phyloP scores from a whole-genome alignment of 1,140 invertebrate genomes.

The Papilio polyxenes region DNA sequence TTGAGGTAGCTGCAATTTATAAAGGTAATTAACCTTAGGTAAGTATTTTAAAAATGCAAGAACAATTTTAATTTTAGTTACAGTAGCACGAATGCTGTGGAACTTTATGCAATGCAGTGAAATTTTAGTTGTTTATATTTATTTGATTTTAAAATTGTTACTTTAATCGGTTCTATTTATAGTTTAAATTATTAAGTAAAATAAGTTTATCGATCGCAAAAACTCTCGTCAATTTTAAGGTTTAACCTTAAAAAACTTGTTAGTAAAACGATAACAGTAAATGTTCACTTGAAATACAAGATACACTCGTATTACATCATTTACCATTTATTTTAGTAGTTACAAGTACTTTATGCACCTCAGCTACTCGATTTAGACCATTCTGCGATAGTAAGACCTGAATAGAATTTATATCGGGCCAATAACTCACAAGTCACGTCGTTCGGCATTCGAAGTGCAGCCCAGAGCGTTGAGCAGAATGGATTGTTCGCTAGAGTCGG shows the following conservation, averaged over 20 bases:
- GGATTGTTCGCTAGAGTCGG: conserved; percentile 79
- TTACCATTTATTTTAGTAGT: background rate
- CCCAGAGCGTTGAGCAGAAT: conserved; percentile 82
- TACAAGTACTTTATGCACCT: background rate
- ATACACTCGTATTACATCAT: background rate
- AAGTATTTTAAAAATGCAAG: too few species aligned
- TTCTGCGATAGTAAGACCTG: conserved; percentile 11
- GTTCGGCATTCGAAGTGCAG: conserved; percentile 78
- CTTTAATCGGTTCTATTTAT: too few species aligned
- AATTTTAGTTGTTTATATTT: too few species aligned
- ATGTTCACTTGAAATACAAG: background rate
- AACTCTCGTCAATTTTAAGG: too few species aligned
- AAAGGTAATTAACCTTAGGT: background rate
- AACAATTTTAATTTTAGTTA: too few species aligned
- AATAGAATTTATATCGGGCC: conserved; percentile 24
- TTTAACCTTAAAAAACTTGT: too few species aligned
- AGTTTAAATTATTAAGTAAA: too few species aligned
- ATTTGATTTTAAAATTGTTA: too few species aligned
- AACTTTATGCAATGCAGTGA: too few species aligned
- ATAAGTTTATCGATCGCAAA: too few species aligned
- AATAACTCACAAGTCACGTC: conserved; percentile 60
- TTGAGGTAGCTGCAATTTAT: conserved; percentile 61
- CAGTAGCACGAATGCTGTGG: too few species aligned
- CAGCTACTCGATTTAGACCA: background rate
- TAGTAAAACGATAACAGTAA: too few species aligned